Base-by-base conservation (phyloP, 2,113 vertebrate species). In the Ploceus nigricollis region DNA sequence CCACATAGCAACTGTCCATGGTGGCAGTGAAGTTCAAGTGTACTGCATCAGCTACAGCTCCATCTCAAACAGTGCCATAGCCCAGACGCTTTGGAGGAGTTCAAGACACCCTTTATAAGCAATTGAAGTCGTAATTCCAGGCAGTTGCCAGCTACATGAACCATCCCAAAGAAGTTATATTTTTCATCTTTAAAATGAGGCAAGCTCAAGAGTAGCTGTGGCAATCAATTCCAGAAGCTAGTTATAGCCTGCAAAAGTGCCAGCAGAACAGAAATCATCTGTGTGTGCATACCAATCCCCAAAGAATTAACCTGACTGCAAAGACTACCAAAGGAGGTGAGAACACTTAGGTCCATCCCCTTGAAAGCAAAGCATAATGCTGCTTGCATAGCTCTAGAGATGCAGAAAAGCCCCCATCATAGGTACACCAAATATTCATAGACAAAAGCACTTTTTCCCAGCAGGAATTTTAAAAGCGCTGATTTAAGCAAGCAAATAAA, bases 311-410 rank as follows among this genome's bases (percentile, higher is more conserved):
- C 64, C 51, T 87, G 76, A 86, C 72, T 93, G 71, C 56, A 87
- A 89, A 80, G n/a, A 82, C 40, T 25, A 57, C 14, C 5, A 12
- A 96, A 91, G 75, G 75, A 96, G 78, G 94, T 87, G 89, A 89
- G 53, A 90, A 90, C n/a, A 56, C 20, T 40, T 84, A 69, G 48
- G 72, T 86, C 76, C 77, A 81, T 80, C 64, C 53, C 45, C 51
- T 57, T 68, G 9, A 63, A 87, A 90, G 65, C 48, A 72, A 96
- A 89, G 66, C n/a, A 54, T 18, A 31, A 22, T 12, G 39, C 58
- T 87, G 18, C 39, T 63, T 72, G 51, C 4, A 19, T 40, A 64
- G 65, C 39, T 85, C 61, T 66, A 44, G 78, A 75, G 39, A 64
- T n/a, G 40, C 35, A 81, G 42, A 51, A 71, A 81, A 91, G 23